phyloP scores from a whole-genome alignment of 2,797 vertebrate species.

The Heteromormyrus szaboi region DNA sequence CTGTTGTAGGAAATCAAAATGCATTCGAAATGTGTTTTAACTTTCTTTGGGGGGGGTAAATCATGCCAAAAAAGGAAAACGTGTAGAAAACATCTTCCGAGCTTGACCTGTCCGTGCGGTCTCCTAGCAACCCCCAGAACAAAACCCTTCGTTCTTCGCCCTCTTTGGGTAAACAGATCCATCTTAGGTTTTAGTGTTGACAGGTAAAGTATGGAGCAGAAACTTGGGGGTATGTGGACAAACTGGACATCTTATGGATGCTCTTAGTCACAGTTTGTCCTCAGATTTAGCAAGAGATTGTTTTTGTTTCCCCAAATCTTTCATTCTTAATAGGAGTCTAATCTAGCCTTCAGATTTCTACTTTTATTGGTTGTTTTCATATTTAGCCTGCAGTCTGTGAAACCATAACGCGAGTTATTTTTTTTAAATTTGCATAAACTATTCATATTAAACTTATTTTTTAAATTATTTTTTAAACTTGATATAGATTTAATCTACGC shows the following conservation, averaged over 20 bases:
- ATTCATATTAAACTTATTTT: not conserved
- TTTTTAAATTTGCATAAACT: not conserved
- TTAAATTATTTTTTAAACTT: not conserved
- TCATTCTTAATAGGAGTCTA: not conserved
- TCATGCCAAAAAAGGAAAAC: not conserved
- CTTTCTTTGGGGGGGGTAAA: not conserved
- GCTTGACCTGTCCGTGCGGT: not conserved
- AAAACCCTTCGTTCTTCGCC: not conserved
- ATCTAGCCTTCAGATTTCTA: not conserved
- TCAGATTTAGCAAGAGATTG: not conserved
- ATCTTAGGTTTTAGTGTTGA: not conserved
- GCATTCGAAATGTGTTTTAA: not conserved
- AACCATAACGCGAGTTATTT: not conserved
- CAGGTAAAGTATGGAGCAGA: not conserved
- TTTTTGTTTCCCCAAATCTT: not conserved
- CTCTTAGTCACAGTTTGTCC: not conserved
- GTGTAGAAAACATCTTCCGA: not conserved
- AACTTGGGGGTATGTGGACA: not conserved
- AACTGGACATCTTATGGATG: not conserved
- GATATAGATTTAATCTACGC: not conserved
- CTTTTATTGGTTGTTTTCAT: not conserved
- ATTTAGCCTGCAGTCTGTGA: not conserved
- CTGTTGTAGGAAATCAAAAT: not conserved
- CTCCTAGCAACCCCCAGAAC: slow-evolving; percentile 13
- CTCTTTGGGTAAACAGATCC: not conserved